Conservation (phyloP, 2,113 vertebrate species). For the Nerophis ophidion region DNA sequence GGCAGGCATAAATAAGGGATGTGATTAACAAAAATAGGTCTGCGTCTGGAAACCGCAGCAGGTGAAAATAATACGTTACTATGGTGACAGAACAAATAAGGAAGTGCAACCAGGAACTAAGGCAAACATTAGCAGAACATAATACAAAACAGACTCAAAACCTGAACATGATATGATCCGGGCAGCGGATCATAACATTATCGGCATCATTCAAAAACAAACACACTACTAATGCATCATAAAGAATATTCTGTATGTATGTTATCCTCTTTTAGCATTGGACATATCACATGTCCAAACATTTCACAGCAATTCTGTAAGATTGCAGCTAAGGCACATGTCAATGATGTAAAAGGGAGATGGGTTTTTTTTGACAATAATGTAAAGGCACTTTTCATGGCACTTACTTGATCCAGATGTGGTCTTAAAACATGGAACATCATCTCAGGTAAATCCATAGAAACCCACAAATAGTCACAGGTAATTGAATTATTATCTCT, state of each 20-base stretch:
- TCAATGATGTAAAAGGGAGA: slow-evolving; percentile 5
- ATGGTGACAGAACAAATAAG: no score
- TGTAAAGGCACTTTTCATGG: slow-evolving; percentile 18
- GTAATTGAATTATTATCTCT: neutral
- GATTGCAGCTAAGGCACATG: neutral
- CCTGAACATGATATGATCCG: no score
- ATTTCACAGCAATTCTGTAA: neutral
- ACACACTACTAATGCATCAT: neutral
- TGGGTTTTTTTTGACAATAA: slow-evolving; percentile 22
- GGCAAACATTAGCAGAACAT: no score
- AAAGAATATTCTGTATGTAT: slow-evolving; percentile 4
- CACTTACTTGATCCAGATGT: slow-evolving; percentile 49
- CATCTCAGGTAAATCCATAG: slow-evolving; percentile 4
- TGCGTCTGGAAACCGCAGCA: no score
- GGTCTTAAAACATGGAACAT: neutral
- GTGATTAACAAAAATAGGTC: no score
- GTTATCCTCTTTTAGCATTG: slow-evolving; percentile 12
- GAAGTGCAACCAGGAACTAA: no score
- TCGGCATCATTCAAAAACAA: slow-evolving; percentile 20
- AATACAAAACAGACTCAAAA: no score
- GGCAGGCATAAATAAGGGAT: no score
- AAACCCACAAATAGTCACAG: neutral
- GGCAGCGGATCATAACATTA: no score
- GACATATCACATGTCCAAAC: slow-evolving; percentile 2
- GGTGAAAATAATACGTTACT: no score